Base-by-base conservation (phyloP, 2,888 invertebrate genomes). In the Ashinkailepas kermadecensis region DNA sequence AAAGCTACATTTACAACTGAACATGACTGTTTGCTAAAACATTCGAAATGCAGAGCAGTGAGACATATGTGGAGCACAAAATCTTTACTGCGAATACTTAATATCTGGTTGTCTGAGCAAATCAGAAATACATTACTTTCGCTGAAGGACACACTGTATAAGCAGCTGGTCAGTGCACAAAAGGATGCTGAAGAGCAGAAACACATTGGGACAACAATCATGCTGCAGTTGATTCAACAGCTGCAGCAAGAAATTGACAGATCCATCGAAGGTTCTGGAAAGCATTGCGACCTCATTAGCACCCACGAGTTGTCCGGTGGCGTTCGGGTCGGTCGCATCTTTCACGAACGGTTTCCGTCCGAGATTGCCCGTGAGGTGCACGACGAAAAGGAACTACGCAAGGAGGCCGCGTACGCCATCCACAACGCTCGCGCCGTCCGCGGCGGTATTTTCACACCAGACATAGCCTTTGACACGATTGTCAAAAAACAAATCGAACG, bases 401-500 rank as follows among this genome's bases (percentile, higher is more conserved):
- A 95, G 85, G 99, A 99, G 90, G 99, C 99, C 86, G 97, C 98
- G 81, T 98, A 97, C 89, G 99, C 99, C 85, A 99, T 99, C 87
- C 92, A 98, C 86, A 99, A 99, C 88, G 99, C 99, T 87, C 99
- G 99, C 88, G 99, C 99, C 89, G 90, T 90, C 86, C 90, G 96
- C 89, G 96, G 99, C 85, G 99, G 99, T 87, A 91, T 99, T 83
- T 99, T 99, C 89, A 99, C 99, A 59, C 99, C 99, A 13, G 99
- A 99, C 88, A 98, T 99, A 97, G 99, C 99, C 81, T 99, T 99
- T 88, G 99, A 99, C 89, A 98, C 98, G 82, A 99, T 99, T 87
- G 99, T 99, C 67, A 99, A 99, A 90, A 97, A 97, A 88, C 99
- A 99, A 90, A 99, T 99, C 85, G 91, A 92, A 81, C 92, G 96